A percentile compares a stretch with the other conserved stretches of the same genome.
Evolutionary conservation across 2,113 vertebrate species (phyloP).

Genomic region (Macrotus californicus): DNA sequence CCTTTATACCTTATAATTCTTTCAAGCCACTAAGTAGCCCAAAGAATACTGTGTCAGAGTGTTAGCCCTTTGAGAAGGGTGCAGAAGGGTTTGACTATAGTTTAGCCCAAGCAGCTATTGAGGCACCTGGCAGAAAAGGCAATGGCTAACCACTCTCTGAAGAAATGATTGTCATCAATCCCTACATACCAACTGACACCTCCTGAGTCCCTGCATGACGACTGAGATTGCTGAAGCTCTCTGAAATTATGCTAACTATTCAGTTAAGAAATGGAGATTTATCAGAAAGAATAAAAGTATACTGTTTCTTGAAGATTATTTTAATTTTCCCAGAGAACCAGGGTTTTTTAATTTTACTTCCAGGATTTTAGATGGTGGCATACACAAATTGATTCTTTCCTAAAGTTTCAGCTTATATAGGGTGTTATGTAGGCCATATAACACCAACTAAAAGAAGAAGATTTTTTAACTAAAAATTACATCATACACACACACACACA

Average conservation of each 20-base stretch:
- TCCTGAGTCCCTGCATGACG: background rate
- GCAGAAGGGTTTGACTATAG: rapidly evolving
- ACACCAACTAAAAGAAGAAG: background rate
- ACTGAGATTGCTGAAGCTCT: too few relatives aligned
- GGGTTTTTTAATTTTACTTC: background rate
- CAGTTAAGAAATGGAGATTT: background rate
- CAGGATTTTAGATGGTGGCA: background rate
- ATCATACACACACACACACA: background rate
- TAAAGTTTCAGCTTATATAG: background rate
- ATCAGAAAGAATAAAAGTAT: background rate
- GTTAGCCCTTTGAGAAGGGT: rapidly evolving
- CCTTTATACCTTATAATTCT: background rate
- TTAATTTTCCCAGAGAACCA: background rate
- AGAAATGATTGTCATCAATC: background rate
- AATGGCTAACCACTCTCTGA: rapidly evolving
- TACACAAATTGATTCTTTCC: background rate
- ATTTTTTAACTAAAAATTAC: background rate
- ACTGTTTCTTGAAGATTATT: background rate
- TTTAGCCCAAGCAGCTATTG: background rate
- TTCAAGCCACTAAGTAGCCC: background rate
- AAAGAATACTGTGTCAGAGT: too few relatives aligned
- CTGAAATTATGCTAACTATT: background rate
- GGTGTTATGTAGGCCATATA: background rate
- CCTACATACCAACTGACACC: background rate
- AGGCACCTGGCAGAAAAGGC: background rate